phyloP scores from a whole-genome alignment of 1,140 invertebrate genomes.

The Bombus difficillimus region DNA sequence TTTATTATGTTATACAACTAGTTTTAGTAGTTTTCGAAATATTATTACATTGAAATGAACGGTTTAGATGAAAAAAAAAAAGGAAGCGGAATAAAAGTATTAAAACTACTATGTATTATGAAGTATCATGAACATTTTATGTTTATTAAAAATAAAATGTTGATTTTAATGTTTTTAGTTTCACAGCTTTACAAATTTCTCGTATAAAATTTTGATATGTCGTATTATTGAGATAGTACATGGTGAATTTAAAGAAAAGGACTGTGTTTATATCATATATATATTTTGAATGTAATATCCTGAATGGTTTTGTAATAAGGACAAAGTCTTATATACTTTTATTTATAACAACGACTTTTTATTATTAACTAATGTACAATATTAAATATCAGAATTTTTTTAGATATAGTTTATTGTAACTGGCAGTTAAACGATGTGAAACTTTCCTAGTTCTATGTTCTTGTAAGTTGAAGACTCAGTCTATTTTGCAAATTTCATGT shows the following conservation, averaged over 20 bases:
- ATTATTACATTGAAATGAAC: slow-evolving; percentile 7
- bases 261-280: slow-evolving; percentile 6
- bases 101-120: slow-evolving; percentile 40
- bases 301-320: slow-evolving; percentile 36
- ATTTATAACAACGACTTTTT: slow-evolving; percentile 57
- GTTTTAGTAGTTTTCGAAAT: slow-evolving; percentile 32
- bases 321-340: slow-evolving; percentile 52
- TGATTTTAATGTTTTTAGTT: slow-evolving; percentile 39
- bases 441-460: slow-evolving; percentile 31
- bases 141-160: slow-evolving; percentile 47
- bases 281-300: slow-evolving; percentile 14
- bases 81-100: slow-evolving; percentile 32
- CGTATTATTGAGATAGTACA: slow-evolving; percentile 33
- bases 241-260: slow-evolving; percentile 18
- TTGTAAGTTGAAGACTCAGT: slow-evolving; percentile 26
- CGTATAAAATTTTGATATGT: neutral
- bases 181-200: neutral
- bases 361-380: slow-evolving; percentile 66
- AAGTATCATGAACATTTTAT: slow-evolving; percentile 40
- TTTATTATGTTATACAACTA: slow-evolving; percentile 49
- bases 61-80: neutral
- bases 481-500: slow-evolving; percentile 19
- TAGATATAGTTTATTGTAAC: slow-evolving; percentile 54
- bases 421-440: slow-evolving; percentile 52
- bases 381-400: slow-evolving; percentile 60